Percentiles rank a stretch among this genome's conserved stretches.
Conservation (phyloP, 2,113 vertebrate genomes). For the Tapirus terrestris region DNA sequence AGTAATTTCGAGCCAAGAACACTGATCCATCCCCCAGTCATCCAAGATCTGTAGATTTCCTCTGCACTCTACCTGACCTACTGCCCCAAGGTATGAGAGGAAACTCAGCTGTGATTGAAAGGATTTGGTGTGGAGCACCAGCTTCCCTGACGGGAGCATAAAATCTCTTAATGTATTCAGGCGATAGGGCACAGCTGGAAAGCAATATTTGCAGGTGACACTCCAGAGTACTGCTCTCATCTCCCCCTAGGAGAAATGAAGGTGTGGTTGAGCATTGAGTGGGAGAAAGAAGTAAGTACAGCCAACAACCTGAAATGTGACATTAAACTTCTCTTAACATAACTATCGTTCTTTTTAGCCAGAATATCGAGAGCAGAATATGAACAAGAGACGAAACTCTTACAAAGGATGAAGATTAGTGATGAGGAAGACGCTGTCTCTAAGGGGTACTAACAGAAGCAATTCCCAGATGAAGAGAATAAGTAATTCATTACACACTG, state of each 20-base stretch:
- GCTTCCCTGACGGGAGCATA: too few species aligned
- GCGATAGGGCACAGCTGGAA: background rate
- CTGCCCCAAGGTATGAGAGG: rapidly evolving
- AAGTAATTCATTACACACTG: background rate
- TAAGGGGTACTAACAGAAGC: background rate
- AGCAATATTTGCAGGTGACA: background rate
- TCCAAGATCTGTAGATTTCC: background rate
- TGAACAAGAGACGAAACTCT: background rate
- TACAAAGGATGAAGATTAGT: background rate
- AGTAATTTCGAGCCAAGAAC: background rate
- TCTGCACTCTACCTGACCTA: background rate
- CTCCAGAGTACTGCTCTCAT: background rate
- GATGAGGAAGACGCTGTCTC: background rate
- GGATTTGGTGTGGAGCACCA: background rate
- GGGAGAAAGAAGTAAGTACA: background rate
- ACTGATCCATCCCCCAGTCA: background rate
- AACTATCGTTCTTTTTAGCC: background rate
- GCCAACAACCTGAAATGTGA: background rate
- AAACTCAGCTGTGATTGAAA: background rate
- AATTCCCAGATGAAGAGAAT: background rate
- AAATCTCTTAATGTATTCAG: background rate
- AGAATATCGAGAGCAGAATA: background rate
- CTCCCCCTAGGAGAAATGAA: background rate
- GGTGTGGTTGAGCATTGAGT: background rate
- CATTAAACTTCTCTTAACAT: background rate